phyloP scores from a whole-genome alignment of 2,113 vertebrate genomes.

The Corythoichthys intestinalis region DNA sequence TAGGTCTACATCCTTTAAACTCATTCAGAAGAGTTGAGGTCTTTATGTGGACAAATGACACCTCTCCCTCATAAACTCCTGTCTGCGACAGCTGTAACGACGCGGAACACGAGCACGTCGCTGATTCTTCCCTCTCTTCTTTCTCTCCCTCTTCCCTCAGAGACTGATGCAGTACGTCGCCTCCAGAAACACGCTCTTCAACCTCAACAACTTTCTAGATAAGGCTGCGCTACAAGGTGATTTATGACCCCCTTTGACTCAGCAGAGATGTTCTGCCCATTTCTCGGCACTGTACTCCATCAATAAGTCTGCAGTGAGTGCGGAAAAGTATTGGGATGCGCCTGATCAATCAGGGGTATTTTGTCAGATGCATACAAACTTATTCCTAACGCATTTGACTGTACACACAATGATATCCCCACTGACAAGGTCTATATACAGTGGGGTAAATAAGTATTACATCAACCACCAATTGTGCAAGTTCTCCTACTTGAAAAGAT shows the following conservation, averaged over 20 bases:
- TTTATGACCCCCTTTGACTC: conserved; percentile 44
- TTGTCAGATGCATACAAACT: not conserved
- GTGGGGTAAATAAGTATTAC: too few relatives aligned
- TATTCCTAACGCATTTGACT: not conserved
- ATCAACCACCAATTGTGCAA: too few relatives aligned
- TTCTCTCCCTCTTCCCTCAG: conserved; percentile 57
- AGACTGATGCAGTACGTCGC: conserved; percentile 91
- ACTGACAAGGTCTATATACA: too few relatives aligned
- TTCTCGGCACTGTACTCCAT: conserved; percentile 28
- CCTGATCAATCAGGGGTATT: not conserved
- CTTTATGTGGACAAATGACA: conserved; percentile 3
- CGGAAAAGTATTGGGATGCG: not conserved
- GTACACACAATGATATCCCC: not conserved
- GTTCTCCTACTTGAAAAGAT: too few relatives aligned
- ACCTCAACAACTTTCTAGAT: conserved; percentile 92
- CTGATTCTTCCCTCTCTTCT: conserved; percentile 40
- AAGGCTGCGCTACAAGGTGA: conserved; percentile 88
- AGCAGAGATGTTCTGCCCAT: conserved; percentile 49
- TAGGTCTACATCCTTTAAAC: not conserved
- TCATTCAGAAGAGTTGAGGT: not conserved
- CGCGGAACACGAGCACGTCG: conserved; percentile 50
- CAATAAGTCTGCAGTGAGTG: conserved; percentile 21
- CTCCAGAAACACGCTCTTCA: conserved; percentile 88
- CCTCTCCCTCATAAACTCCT: not conserved
- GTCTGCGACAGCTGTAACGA: not conserved